Evolutionary conservation across 2,888 invertebrate genomes (phyloP).

Genomic region (Pterostichus madidus): DNA sequence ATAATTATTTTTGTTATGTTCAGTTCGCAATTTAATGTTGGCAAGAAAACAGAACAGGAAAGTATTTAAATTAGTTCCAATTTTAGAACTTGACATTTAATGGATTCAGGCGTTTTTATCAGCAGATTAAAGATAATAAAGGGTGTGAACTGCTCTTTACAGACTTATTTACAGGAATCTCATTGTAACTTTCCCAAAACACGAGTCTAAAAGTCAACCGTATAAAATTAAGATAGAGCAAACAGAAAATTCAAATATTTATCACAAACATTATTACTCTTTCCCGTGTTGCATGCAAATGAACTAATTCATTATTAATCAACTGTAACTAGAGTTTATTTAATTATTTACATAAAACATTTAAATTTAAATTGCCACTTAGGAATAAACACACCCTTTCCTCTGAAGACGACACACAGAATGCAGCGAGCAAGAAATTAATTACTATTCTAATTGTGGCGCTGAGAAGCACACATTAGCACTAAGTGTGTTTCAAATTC

Average conservation of each 20-base stretch:
- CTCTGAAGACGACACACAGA: constrained; percentile 21
- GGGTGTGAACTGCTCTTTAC: constrained; percentile 3
- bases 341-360: constrained; percentile 58
- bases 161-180: constrained; percentile 29
- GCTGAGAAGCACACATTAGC: constrained; percentile 54
- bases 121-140: constrained; percentile 14
- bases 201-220: constrained; percentile 22
- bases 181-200: constrained; percentile 28
- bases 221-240: constrained; percentile 26
- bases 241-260: constrained; percentile 57
- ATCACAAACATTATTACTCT: constrained; percentile 45
- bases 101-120: constrained; percentile 12
- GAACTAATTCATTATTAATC: constrained; percentile 59
- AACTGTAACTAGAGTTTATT: constrained; percentile 57
- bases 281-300: constrained; percentile 54
- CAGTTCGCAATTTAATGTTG: too few relatives aligned
- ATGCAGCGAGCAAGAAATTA: constrained; percentile 58
- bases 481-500: constrained; percentile 60
- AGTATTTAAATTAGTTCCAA: constrained; percentile 4
- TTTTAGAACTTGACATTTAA: constrained; percentile 1
- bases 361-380: constrained; percentile 60
- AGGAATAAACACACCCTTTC: constrained; percentile 37
- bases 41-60: too few relatives aligned
- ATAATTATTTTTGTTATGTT: too few relatives aligned
- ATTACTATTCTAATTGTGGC: constrained; percentile 57